Base-by-base conservation (phyloP, 1,140 invertebrate genomes). In the Diploscapter pachys region DNA sequence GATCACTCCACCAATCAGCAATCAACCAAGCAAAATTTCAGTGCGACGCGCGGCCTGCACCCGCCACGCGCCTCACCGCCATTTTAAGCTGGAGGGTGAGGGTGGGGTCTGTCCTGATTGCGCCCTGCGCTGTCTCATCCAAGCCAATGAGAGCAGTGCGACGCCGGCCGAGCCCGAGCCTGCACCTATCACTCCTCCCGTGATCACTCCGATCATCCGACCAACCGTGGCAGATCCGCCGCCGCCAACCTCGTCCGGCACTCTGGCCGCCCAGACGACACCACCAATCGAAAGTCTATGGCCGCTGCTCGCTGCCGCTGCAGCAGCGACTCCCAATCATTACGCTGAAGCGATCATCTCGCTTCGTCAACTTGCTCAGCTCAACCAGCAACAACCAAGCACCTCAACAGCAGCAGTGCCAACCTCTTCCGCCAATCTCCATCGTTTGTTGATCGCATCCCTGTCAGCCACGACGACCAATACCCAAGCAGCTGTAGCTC, bases 21-120 rank as follows among this genome's bases (percentile, higher is more conserved):
- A 31, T 31, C 31, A 31, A 31, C 31, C 31, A 31, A 31, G 31
- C 31, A 31, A 31, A 31, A 31, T 31, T 31, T 31, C 31, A 31
- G 31, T 31, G 31, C 31, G 31, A 31, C 31, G 31, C 31, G 31
- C 31, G 31, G 31, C 31, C 31, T 31, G 31, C 31, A 31, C 31
- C 31, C 31, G 31, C 31, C 31, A 31, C 31, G 31, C 31, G 3
- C 59, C 31, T 1, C 6, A 6, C 6, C 13, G 3, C 50, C 4
- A 5, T 6, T 74, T 74, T 63, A 66, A 74, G 73, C 73, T 74
- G 73, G 73, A 68, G 73, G 73, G 73, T 68, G 31, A 31, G 31
- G 31, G 31, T 31, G 31, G 31, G 31, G 73, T 74, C 73, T 74
- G 73, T 65, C 73, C 73, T 11, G 66, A 74, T 65, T 74, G 73